Conservation (phyloP, 2,888 invertebrate species). For the Teleiodes luculella region DNA sequence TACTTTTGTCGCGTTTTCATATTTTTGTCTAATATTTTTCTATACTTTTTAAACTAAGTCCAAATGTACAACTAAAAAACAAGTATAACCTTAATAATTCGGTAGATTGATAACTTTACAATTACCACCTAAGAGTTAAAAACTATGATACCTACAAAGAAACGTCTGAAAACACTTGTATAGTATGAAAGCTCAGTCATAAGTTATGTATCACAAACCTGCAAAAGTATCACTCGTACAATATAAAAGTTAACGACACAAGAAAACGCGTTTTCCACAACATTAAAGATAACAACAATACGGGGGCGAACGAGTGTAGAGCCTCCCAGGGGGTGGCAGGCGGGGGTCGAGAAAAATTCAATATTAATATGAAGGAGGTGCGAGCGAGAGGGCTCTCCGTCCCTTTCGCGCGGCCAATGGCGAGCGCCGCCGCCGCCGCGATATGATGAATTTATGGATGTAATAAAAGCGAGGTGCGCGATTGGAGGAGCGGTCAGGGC, state of each 20-base stretch:
- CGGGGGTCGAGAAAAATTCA: constrained; percentile 85
- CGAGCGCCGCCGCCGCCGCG: constrained; percentile 73
- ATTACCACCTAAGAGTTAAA: too few species aligned
- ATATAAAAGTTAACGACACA: constrained; percentile 80
- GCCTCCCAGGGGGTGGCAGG: constrained; percentile 75
- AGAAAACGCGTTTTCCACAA: constrained; percentile 80
- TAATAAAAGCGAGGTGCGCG: constrained; percentile 84
- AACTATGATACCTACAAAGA: too few species aligned
- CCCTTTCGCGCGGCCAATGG: constrained; percentile 78
- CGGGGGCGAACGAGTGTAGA: constrained; percentile 77
- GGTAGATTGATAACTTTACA: too few species aligned
- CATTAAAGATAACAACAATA: constrained; percentile 80
- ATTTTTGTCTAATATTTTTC: too few species aligned
- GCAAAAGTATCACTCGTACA: constrained; percentile 78
- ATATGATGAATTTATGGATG: constrained; percentile 91
- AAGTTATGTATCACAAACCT: constrained; percentile 71
- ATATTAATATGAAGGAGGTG: constrained; percentile 88
- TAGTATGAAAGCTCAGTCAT: constrained; percentile 31
- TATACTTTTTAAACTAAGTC: too few species aligned
- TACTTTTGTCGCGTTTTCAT: too few species aligned
- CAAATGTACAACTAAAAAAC: too few species aligned
- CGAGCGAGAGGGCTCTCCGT: constrained; percentile 74
- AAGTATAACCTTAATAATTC: too few species aligned
- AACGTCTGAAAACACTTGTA: neutral
- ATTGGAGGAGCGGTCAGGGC: constrained; percentile 80